phyloP scores from a whole-genome alignment of 92 coral and sea anemone species.

The Chrysogorgia sp. region DNA sequence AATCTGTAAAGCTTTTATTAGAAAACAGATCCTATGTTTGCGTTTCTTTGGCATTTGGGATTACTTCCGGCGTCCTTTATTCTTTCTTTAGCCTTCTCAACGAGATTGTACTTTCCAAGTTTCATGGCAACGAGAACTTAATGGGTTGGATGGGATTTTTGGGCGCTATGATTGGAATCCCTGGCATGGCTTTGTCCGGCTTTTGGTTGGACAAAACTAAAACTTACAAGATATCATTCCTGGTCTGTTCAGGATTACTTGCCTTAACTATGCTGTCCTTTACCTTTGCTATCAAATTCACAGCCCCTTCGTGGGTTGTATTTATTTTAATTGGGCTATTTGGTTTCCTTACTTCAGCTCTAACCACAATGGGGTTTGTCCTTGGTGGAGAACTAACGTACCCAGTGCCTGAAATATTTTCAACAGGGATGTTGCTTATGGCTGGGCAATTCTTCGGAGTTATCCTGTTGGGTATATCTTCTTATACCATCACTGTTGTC shows the following conservation, averaged over 20 bases:
- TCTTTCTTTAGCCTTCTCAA: conserved; percentile 33
- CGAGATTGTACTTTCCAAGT: conserved; percentile 18
- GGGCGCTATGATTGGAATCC: conserved; percentile 30
- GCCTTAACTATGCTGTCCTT: background rate
- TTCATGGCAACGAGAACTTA: background rate
- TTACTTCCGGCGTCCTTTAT: conserved; percentile 11
- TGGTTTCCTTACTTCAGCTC: conserved; percentile 29
- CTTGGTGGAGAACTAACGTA: conserved; percentile 36
- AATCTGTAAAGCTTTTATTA: background rate
- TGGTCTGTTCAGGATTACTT: conserved; percentile 6
- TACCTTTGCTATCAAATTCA: conserved; percentile 9
- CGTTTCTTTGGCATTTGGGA: conserved; percentile 6
- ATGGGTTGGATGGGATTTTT: conserved; percentile 35
- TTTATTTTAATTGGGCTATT: background rate
- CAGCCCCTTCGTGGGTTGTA: background rate
- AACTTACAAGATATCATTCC: conserved; percentile 11
- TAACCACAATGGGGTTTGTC: conserved; percentile 17
- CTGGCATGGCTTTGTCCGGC: conserved; percentile 30
- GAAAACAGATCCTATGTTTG: conserved; percentile 17
- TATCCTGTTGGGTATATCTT: conserved; percentile 12
- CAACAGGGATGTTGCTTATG: conserved; percentile 9
- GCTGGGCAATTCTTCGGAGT: conserved; percentile 21
- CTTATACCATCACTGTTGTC: conserved; percentile 10
- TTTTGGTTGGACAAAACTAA: conserved; percentile 23
- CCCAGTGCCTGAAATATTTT: conserved; percentile 23